Evolutionary conservation across 2,113 vertebrate genomes (phyloP).

Genomic region (Tichodroma muraria): DNA sequence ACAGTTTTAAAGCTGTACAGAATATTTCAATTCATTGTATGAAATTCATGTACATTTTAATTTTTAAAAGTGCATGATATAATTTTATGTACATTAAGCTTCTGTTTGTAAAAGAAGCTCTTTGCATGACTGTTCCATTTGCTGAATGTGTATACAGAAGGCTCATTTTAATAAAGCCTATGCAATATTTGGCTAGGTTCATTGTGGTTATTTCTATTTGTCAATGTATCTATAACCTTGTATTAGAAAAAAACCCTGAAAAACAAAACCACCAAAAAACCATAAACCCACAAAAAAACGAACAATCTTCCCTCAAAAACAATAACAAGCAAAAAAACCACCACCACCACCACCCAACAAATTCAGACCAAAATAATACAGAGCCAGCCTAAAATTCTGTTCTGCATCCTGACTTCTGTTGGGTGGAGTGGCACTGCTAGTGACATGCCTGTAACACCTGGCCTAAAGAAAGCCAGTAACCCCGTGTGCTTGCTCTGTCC

Average conservation of each 20-base stretch:
- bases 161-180: not conserved
- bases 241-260: not conserved
- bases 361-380: not conserved
- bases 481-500: not conserved
- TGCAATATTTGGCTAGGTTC: not conserved
- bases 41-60: not conserved
- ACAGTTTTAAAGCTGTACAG: not conserved
- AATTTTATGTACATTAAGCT: not conserved
- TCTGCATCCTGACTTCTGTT: fast-evolving
- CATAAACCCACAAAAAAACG: not conserved
- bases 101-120: not conserved
- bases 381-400: not conserved
- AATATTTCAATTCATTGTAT: not conserved
- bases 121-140: not conserved
- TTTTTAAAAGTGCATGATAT: not conserved
- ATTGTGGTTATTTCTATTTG: not conserved
- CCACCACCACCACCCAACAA: too few relatives aligned
- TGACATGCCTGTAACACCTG: not conserved
- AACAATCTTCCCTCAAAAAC: too few relatives aligned
- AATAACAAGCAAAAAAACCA: not conserved
- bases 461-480: not conserved
- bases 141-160: not conserved
- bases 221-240: not conserved
- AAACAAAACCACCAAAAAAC: not conserved
- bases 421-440: not conserved